phyloP scores from a whole-genome alignment of 1,140 invertebrate genomes.

The Arion vulgaris region DNA sequence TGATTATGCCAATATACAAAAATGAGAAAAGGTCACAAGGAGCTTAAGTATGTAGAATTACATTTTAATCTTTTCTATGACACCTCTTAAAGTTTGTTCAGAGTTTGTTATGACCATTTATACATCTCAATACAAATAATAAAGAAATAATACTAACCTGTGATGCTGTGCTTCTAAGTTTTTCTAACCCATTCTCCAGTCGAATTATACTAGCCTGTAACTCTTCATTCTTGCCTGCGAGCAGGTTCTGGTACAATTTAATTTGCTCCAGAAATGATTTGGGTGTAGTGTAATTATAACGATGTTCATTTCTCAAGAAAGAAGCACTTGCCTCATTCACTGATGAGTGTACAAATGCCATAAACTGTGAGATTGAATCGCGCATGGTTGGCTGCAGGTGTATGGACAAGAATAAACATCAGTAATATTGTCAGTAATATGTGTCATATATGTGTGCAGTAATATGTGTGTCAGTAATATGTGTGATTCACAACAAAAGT shows the following conservation, averaged over 20 bases:
- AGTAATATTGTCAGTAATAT: background rate
- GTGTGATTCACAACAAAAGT: too few species aligned
- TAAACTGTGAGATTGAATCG: slow-evolving; percentile 84
- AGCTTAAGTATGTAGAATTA: too few species aligned
- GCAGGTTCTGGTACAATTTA: slow-evolving; percentile 88
- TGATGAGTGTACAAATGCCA: slow-evolving; percentile 94
- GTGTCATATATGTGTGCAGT: too few species aligned
- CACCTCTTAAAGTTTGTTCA: too few species aligned
- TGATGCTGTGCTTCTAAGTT: slow-evolving; percentile 82
- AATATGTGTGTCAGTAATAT: too few species aligned
- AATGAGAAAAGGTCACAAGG: too few species aligned
- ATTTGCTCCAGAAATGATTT: slow-evolving; percentile 98
- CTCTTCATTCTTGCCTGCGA: slow-evolving; percentile 86
- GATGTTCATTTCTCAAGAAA: slow-evolving; percentile 89
- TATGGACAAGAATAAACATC: background rate
- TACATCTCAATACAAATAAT: too few species aligned
- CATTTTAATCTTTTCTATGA: too few species aligned
- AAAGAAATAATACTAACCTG: slow-evolving; percentile 77
- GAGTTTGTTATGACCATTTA: too few species aligned
- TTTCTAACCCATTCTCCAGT: slow-evolving; percentile 93
- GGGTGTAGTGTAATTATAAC: slow-evolving; percentile 97
- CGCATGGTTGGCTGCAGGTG: slow-evolving; percentile 60
- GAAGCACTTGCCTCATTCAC: slow-evolving; percentile 90
- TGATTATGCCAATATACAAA: too few species aligned
- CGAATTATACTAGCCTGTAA: slow-evolving; percentile 86